Percentiles rank a stretch among this genome's conserved stretches.
phyloP scores from a whole-genome alignment of 2,888 invertebrate species.

The Aleiodes testaceus region DNA sequence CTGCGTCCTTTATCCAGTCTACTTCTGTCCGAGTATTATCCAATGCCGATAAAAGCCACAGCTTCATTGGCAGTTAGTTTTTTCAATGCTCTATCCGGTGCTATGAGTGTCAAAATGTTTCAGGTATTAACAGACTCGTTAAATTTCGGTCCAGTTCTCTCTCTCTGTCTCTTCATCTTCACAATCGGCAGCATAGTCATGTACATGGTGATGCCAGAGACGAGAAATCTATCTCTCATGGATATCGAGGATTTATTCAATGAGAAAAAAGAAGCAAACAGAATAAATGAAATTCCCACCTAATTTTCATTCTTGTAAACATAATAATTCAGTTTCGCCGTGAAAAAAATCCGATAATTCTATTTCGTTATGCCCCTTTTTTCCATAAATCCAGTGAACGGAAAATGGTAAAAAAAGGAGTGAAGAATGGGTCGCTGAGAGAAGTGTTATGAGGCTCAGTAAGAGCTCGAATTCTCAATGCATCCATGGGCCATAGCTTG shows the following conservation, averaged over 20 bases:
- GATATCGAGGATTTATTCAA: too few relatives aligned
- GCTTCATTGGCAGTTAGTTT: too few relatives aligned
- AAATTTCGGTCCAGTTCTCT: background rate
- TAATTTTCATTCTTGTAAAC: too few relatives aligned
- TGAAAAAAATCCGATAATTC: background rate
- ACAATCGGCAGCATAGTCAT: background rate
- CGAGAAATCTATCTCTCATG: background rate
- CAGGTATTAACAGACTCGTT: background rate
- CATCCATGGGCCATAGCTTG: background rate
- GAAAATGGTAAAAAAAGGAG: background rate
- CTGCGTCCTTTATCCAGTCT: background rate
- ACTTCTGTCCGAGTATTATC: too few relatives aligned
- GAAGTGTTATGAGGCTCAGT: conserved; percentile 22
- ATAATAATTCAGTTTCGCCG: background rate
- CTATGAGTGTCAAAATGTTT: background rate
- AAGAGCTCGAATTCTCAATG: conserved; percentile 31
- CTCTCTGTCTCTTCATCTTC: background rate
- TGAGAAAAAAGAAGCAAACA: too few relatives aligned
- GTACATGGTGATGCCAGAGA: conserved; percentile 6
- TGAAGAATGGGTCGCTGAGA: conserved; percentile 9
- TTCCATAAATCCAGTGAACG: conserved; percentile 1
- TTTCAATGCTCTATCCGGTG: too few relatives aligned
- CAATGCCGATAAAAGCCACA: too few relatives aligned
- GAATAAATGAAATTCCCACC: too few relatives aligned
- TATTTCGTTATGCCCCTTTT: conserved; percentile 5